Percentiles rank a stretch among this genome's conserved stretches.
Conservation (phyloP, 2,888 invertebrate genomes). For the Linnaemya tessellans region DNA sequence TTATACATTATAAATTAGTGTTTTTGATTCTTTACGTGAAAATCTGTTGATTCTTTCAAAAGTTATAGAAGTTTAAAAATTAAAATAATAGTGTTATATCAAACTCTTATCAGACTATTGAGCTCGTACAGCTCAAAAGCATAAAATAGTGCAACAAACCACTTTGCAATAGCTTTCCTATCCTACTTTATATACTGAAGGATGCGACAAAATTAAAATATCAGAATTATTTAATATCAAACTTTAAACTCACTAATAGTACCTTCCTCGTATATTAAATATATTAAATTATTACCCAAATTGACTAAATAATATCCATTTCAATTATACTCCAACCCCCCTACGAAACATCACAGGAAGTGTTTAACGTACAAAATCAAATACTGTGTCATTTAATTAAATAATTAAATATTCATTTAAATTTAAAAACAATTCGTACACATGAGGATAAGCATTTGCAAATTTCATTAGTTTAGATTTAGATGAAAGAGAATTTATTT, state of each 20-base stretch:
- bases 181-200: no score
- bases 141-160: no score
- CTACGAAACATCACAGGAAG: not conserved
- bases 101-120: no score
- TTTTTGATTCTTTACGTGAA: no score
- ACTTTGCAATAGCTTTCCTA: no score
- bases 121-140: no score
- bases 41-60: no score
- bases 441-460: not conserved
- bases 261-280: not conserved
- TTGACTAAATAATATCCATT: constrained; percentile 1
- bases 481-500: constrained; percentile 35
- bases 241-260: not conserved
- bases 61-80: no score
- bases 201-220: no score
- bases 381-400: constrained; percentile 64
- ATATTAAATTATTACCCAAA: not conserved
- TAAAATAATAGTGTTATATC: no score
- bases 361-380: constrained; percentile 47
- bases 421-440: not conserved
- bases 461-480: constrained; percentile 4
- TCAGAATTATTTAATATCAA: no score
- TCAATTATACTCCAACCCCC: not conserved
- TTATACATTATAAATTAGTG: no score
- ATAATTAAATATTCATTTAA: constrained; percentile 67